Base-by-base conservation (phyloP, 1,140 invertebrate species). In the Nasonia giraulti region DNA sequence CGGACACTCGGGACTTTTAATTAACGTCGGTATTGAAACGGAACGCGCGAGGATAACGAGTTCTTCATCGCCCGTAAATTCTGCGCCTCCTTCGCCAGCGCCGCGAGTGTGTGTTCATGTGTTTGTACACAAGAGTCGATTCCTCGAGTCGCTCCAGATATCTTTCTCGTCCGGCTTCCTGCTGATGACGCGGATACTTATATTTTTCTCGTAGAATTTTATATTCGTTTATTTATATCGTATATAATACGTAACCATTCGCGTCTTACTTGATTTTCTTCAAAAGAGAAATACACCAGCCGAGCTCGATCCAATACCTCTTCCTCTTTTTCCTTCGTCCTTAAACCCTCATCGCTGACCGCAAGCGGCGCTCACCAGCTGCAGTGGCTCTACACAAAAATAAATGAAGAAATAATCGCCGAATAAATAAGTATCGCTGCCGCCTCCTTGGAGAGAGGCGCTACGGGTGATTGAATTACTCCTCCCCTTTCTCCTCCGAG, bases 31-130 rank as follows among this genome's bases (percentile, higher is more conserved):
- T 78, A 85, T 85, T 82, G 75, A 82, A 79, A 79, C 66, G 50
- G 50, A 68, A 76, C 33, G 33, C 37, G 66, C 74, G 44, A 50
- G 74, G 84, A 82, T 85, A 85, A 85, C 80, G 55, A 85, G 84
- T 85, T 82, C 84, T 82, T 82, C 68, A 85, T 82, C 82, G 75
- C 74, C 69, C 74, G 75, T 85, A 85, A 85, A 85, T 81, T 81
- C 55, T 77, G 33, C 78, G 20, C 55, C 37, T 71, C 5, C 33
- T 17, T 47, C 80, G 40, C 44, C 14, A 2, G 7, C 4, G 0
- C n/a, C 3, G 55, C 37, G 10, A 20, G 73, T 10, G 27, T 33
- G 73, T 10, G 71, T 37, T 10, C 11, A 12, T 40, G 5, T 74
- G 37, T 75, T 20, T 27, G 20, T 77, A 27, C 8, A 44, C 10